Conservation (phyloP, 2,888 invertebrate species). For the Linyphia triangularis region DNA sequence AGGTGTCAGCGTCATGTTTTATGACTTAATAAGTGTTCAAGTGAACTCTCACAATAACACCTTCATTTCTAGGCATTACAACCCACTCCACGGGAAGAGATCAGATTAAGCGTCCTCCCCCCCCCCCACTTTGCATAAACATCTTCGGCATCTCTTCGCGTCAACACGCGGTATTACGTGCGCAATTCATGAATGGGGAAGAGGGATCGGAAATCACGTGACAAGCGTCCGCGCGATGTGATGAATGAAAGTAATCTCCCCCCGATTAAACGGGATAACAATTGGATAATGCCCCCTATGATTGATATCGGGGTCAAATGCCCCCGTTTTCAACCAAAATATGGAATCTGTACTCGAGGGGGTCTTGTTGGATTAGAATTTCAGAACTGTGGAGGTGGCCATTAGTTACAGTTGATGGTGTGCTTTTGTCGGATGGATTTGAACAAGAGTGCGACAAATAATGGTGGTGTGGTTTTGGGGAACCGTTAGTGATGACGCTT, state of each 20-base stretch:
- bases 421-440: conserved; percentile 38
- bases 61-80: conserved; percentile 5
- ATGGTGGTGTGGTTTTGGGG: conserved; percentile 11
- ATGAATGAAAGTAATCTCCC: conserved; percentile 71
- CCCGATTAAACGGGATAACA: conserved; percentile 71
- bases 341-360: conserved; percentile 59
- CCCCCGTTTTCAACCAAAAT: conserved; percentile 63
- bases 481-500: neutral
- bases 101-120: neutral
- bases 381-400: neutral
- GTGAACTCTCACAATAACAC: neutral
- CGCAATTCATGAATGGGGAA: conserved; percentile 46
- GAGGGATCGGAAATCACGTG: conserved; percentile 65
- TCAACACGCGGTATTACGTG: too few relatives aligned
- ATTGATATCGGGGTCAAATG: conserved; percentile 69
- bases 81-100: conserved; percentile 10
- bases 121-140: conserved; percentile 45
- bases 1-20: too few relatives aligned
- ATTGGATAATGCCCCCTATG: conserved; percentile 72
- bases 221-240: conserved; percentile 42
- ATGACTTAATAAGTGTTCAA: too few relatives aligned
- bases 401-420: conserved; percentile 55
- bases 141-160: conserved; percentile 20
- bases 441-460: conserved; percentile 38
- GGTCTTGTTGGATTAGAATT: conserved; percentile 54